A percentile compares a stretch with the other conserved stretches of the same genome.
Evolutionary conservation across 2,797 vertebrate genomes (phyloP).

Genomic region (Onychomys arenicola): DNA sequence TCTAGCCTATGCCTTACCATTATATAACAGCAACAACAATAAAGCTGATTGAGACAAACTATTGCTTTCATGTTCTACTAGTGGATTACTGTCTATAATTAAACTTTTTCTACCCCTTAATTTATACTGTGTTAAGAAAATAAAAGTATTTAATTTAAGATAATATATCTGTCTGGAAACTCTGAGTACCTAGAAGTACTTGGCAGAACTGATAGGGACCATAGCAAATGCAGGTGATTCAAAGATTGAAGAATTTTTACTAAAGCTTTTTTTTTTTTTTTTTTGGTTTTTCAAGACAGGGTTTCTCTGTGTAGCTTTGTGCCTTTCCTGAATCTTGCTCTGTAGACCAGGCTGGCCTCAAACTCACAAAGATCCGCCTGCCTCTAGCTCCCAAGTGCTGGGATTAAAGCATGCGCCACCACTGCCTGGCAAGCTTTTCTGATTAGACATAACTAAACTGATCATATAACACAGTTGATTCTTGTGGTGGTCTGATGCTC

Average conservation of each 20-base stretch:
- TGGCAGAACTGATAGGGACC: slow-evolving; percentile 9
- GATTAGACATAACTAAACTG: slow-evolving; percentile 10
- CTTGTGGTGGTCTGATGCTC: neutral
- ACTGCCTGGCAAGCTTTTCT: slow-evolving; percentile 49
- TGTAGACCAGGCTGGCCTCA: too few species aligned
- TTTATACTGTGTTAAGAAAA: neutral
- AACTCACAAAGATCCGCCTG: too few species aligned
- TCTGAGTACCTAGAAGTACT: neutral
- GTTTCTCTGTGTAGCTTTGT: too few species aligned
- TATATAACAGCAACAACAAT: slow-evolving; percentile 36
- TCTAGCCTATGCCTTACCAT: neutral
- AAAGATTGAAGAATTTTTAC: neutral
- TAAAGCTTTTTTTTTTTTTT: too few species aligned
- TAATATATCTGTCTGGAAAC: neutral
- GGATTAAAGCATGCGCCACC: too few species aligned
- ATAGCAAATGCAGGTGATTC: neutral
- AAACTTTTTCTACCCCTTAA: slow-evolving; percentile 2
- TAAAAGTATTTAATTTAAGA: neutral
- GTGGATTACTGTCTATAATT: slow-evolving; percentile 4
- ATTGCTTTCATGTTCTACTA: neutral
- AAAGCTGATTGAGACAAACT: slow-evolving; percentile 13
- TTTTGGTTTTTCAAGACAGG: too few species aligned
- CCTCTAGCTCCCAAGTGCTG: too few species aligned
- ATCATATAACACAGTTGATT: slow-evolving; percentile 3
- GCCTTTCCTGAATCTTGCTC: too few species aligned